Evolutionary conservation across 2,113 vertebrate species (phyloP), one percentile per base, ranked within the genome.

Genomic region (Otocyon megalotis): DNA sequence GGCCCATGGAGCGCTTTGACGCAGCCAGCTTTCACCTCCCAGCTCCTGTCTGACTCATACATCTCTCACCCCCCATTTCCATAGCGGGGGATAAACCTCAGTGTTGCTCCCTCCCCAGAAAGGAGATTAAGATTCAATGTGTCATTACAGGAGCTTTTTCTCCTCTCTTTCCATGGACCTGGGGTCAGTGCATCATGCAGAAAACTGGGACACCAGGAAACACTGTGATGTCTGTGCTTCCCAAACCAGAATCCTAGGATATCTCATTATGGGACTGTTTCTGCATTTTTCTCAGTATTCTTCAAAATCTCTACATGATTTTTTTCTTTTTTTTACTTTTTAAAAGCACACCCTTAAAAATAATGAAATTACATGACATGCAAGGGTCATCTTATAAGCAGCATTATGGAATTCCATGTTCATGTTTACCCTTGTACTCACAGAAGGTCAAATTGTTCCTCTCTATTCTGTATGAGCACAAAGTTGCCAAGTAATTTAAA

Each of bases 121-220:
- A 84, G 56, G 19, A 69, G 35, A 9, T 22, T n/a, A 8, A 77
- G 35, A 12, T 4, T 2, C 15, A 26, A 3, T 14, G 2, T 43
- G 19, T 17, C 19, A 24, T 54, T 48, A 32, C 7, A 17, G 35
- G 30, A 80, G 15, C 28, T 26, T 26, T 76, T 37, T 16, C 37
- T 60, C 81, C 37, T n/a, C 17, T 32, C 22, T 20, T 71, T n/a
- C 37, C 3, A 0, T 0, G 4, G 26, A 96, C 56, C 62, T 90
- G n/a, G 43, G 17, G 9, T 71, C 30, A n/a, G 67, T 16, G 13
- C 22, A n/a, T 20, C 30, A 4, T 1, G 1, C 0, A n/a, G 43
- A 88, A 19, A 85, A 50, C 35, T 24, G 56, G 77, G 72, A 26
- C 11, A 3, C 5, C 4, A 88, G 62, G 28, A 28, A 79, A 77